Percentiles rank a stretch among this genome's conserved stretches.
Evolutionary conservation across 2,797 vertebrate species (phyloP).

Genomic region (Sebastes minor): DNA sequence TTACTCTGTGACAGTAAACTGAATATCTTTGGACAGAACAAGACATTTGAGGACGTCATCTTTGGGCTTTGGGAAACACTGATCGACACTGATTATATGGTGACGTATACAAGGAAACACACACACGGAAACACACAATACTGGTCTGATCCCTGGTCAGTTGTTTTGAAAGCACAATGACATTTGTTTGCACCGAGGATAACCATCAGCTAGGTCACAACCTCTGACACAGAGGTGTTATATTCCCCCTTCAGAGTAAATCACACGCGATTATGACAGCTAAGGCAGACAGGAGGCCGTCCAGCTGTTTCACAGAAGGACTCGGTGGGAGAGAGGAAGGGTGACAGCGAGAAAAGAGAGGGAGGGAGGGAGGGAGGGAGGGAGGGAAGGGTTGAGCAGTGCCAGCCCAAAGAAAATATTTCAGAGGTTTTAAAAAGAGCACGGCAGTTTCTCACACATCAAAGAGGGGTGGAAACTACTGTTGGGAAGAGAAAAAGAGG

Average conservation of each 20-base stretch:
- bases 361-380: background rate
- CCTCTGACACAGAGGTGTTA: constrained; percentile 29
- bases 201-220: background rate
- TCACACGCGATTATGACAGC: constrained; percentile 23
- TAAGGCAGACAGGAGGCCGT: constrained; percentile 10
- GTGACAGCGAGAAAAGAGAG: background rate
- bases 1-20: too few relatives aligned
- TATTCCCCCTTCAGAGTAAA: constrained; percentile 26
- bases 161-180: background rate
- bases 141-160: background rate
- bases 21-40: too few relatives aligned
- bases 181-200: constrained; percentile 6
- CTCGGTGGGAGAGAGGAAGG: background rate
- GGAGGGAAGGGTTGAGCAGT: background rate
- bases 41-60: too few relatives aligned
- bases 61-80: background rate
- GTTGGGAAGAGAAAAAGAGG: constrained; percentile 43
- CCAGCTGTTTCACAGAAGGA: constrained; percentile 44
- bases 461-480: constrained; percentile 55
- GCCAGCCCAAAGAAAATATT: constrained; percentile 69
- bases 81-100: background rate
- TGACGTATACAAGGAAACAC: background rate
- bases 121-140: background rate
- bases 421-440: constrained; percentile 41
- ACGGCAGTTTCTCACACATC: constrained; percentile 61